Evolutionary conservation across 2,113 vertebrate genomes (phyloP), one percentile per base, ranked within the genome.

Genomic region (Rostratula benghalensis): DNA sequence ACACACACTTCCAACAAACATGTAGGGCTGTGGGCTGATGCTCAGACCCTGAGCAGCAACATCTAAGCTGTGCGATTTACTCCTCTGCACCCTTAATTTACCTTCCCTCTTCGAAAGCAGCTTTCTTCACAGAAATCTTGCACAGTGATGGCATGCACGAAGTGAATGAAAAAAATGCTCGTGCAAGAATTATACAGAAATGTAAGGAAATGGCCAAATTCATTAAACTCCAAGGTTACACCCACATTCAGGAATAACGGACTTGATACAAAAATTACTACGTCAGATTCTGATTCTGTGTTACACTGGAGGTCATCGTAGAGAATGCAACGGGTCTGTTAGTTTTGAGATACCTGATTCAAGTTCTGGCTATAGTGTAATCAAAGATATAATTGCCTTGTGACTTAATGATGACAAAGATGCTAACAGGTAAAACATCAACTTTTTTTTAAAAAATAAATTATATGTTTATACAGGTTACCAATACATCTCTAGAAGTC

Each of bases 1-100:
- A 68, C 11, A 35, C 10, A 31, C 13, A 45, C 20, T 74, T 87
- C 27, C n/a, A 41, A 27, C 0, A 1, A 68, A 3, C 1, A 2
- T 19, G 7, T 14, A 25, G 14, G 10, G 9, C 6, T 20, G 11
- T 19, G 33, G 37, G 43, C 28, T 69, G 33, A 61, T 9, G 13
- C 18, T 71, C 9, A 69, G 31, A 94, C 27, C 19, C 35, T 28
- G 21, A 64, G 22, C 39, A 53, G 22, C 39, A 53, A 45, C 8
- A 16, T 9, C 20, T 60, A 82, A 24, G 8, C 15, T 41, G 1
- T 27, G 57, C 14, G 17, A 69, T 75, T 82, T 57, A 89, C 27
- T 35, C 19, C 22, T 77, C 80, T 39, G 33, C 10, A 56, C 21
- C 19, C 33, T 64, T 64, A 43, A 39, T 43, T 81, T 71, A 60